Base-by-base conservation (phyloP, 2,113 vertebrate genomes). In the Mirounga angustirostris region DNA sequence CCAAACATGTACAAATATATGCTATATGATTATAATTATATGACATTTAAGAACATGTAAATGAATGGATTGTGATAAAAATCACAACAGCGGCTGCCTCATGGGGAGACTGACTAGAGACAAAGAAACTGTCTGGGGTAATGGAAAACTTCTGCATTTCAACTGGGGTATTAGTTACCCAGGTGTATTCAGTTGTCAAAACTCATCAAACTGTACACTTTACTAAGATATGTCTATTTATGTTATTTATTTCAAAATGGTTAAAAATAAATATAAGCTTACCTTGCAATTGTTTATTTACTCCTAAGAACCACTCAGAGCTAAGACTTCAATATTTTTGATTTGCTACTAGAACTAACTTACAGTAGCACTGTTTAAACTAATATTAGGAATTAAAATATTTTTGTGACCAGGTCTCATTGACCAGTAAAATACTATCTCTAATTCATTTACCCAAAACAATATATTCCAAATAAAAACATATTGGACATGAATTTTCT, bases 361-460 rank as follows among this genome's bases (percentile, higher is more conserved):
- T 95, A 83, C 1, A 83, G 54, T 46, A 87, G 36, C 76, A 93
- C 43, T 88, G n/a, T 96, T 78, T 95, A 95, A 84, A 84, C n/a
- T 46, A 95, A 91, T 61, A 84, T 22, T 50, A 84, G 30, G 33
- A 83, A 93, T 73, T 54, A 95, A 88, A 95, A 91, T 73, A 91
- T 91, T 91, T 93, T 96, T 80, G 61, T 91, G 76, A 84, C 69
- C 46, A 88, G 59, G 76, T 91, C 93, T 88, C 22, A 1, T 36
- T 88, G 36, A 93, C 59, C 24, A 90, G 61, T 52, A 93, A 84
- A 89, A 58, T 43, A 83, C 63, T 93, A 40, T 79, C 43, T 95
- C 36, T 94, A 63, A 78, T 83, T 90, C 50, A 43, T 63, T 95
- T 93, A 73, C 69, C 54, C 87, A 40, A 95, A 95, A 67, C 30